Evolutionary conservation across 1,140 invertebrate species (phyloP).

Genomic region (Maconellicoccus hirsutus): DNA sequence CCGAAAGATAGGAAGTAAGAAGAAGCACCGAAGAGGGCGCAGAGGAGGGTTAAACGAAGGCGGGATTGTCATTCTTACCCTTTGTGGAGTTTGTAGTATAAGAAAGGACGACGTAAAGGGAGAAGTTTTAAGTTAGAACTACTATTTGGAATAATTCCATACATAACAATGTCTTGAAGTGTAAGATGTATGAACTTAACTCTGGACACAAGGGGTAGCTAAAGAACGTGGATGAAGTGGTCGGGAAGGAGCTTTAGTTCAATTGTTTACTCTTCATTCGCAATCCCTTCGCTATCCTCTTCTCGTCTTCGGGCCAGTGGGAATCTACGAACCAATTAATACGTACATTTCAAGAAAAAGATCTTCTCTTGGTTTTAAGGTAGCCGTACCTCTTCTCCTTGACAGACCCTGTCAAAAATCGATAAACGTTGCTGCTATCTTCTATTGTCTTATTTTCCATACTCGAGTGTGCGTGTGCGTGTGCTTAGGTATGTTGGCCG

Average conservation of each 20-base stretch:
- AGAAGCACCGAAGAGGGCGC: slow-evolving; percentile 1
- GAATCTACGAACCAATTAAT: slow-evolving; percentile 21
- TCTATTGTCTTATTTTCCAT: slow-evolving; percentile 16
- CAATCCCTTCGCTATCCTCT: slow-evolving; percentile 12
- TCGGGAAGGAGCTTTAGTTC: slow-evolving; percentile 19
- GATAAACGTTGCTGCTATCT: background rate
- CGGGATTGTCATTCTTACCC: slow-evolving; percentile 20
- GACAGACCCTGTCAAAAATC: slow-evolving; percentile 18
- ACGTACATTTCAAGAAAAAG: slow-evolving; percentile 16
- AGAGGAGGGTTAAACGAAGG: background rate
- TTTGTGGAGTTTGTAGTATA: background rate
- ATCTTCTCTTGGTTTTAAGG: slow-evolving; percentile 11
- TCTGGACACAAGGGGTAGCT: slow-evolving; percentile 19
- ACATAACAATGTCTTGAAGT: slow-evolving; percentile 22
- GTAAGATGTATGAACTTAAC: slow-evolving; percentile 21
- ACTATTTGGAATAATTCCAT: slow-evolving; percentile 21
- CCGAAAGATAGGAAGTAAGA: slow-evolving; percentile 22
- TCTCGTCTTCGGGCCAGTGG: slow-evolving; percentile 17
- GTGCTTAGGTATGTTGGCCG: too few species aligned
- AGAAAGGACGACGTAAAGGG: background rate
- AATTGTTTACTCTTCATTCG: slow-evolving; percentile 21
- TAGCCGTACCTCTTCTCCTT: slow-evolving; percentile 17
- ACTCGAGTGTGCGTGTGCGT: background rate
- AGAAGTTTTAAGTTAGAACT: slow-evolving; percentile 16
- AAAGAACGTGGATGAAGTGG: background rate